phyloP scores from a whole-genome alignment of 2,888 invertebrate genomes.

The Megastigmus dorsalis region DNA sequence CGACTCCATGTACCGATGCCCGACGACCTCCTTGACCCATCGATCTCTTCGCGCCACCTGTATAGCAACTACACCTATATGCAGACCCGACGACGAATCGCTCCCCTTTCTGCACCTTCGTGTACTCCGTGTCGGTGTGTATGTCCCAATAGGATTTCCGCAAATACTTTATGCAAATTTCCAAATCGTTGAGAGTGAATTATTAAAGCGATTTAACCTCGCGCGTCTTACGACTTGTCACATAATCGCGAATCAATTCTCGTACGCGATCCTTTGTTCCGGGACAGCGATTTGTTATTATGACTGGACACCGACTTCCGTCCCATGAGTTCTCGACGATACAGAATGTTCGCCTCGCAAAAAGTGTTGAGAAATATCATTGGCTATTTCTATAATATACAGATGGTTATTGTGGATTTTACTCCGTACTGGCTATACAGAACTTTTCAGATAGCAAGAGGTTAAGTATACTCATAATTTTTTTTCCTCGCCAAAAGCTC shows the following conservation, averaged over 20 bases:
- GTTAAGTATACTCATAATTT: too few relatives aligned
- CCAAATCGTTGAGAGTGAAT: constrained; percentile 35
- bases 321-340: not conserved
- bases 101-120: too few relatives aligned
- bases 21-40: constrained; percentile 45
- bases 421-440: too few relatives aligned
- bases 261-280: not conserved
- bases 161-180: constrained; percentile 33
- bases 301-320: not conserved
- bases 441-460: too few relatives aligned
- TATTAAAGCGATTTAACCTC: constrained; percentile 39
- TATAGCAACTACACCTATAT: too few relatives aligned
- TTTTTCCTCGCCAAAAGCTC: too few relatives aligned
- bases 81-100: not conserved
- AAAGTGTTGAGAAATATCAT: too few relatives aligned
- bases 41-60: constrained; percentile 32
- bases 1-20: too few relatives aligned
- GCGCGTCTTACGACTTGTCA: constrained; percentile 5
- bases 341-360: too few relatives aligned
- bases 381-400: too few relatives aligned
- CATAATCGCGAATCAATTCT: constrained; percentile 26
- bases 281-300: not conserved
- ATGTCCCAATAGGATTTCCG: constrained; percentile 36
- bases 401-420: too few relatives aligned
- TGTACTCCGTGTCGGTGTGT: too few relatives aligned